Evolutionary conservation across 2,888 invertebrate genomes (phyloP).

Genomic region (Onthophagus sagittarius): DNA sequence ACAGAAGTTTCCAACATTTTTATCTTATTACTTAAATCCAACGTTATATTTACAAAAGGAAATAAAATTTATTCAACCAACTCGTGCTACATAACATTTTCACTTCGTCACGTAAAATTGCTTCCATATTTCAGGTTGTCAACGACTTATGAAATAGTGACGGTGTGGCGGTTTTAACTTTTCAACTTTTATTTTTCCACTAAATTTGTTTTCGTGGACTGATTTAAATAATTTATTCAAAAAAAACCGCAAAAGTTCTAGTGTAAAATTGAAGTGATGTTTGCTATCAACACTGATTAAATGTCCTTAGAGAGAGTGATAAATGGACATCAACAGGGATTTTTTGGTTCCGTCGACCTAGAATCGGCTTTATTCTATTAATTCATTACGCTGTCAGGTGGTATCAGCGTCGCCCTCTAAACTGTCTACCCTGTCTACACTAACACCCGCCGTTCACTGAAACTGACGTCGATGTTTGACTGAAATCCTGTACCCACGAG

Average conservation of each 20-base stretch:
- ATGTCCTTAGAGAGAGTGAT: too few relatives aligned
- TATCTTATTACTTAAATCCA: not conserved
- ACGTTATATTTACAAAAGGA: not conserved
- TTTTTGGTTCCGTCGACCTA: not conserved
- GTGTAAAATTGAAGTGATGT: too few relatives aligned
- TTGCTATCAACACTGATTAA: too few relatives aligned
- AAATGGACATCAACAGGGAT: not conserved
- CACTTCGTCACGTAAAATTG: constrained; percentile 9
- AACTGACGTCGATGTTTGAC: not conserved
- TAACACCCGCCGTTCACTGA: not conserved
- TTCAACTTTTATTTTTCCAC: not conserved
- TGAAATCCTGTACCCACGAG: not conserved
- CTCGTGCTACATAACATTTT: not conserved
- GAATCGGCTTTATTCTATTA: constrained; percentile 16
- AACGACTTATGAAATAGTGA: constrained; percentile 9
- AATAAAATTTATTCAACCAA: not conserved
- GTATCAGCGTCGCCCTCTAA: not conserved
- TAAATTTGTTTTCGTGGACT: too few relatives aligned
- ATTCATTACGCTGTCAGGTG: constrained; percentile 16
- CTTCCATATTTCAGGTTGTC: constrained; percentile 8
- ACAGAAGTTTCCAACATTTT: not conserved
- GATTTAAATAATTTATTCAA: not conserved
- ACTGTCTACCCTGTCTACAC: not conserved
- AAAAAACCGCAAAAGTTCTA: not conserved
- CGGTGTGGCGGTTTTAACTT: not conserved